phyloP scores from a whole-genome alignment of 2,113 vertebrate genomes.

The Tachysurus fulvidraco region DNA sequence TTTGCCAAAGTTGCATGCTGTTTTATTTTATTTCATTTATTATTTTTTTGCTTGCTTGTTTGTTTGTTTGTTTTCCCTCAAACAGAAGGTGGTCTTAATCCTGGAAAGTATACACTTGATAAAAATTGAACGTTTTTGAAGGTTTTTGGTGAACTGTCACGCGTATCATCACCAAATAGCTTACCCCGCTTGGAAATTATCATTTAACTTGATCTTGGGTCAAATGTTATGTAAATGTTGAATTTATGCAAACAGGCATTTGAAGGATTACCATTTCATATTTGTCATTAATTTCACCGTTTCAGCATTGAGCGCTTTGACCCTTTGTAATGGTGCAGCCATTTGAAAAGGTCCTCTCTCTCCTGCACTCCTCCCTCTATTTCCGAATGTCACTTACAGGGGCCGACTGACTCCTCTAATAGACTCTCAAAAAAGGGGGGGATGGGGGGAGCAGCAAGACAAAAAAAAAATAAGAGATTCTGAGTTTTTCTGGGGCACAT shows the following conservation, averaged over 20 bases:
- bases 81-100: neutral
- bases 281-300: slow-evolving; percentile 33
- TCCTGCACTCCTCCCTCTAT: slow-evolving; percentile 21
- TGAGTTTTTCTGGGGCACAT: slow-evolving; percentile 42
- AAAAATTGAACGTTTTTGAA: neutral
- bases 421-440: slow-evolving; percentile 47
- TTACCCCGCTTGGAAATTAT: neutral
- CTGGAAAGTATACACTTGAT: neutral
- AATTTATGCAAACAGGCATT: neutral
- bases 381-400: slow-evolving; percentile 31
- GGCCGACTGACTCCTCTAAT: slow-evolving; percentile 52
- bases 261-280: neutral
- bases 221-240: slow-evolving; percentile 24
- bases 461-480: slow-evolving; percentile 13
- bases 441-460: slow-evolving; percentile 7
- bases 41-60: neutral
- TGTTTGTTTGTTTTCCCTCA: neutral
- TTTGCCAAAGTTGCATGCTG: neutral
- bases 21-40: too few species aligned
- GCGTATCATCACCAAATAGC: neutral
- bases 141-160: neutral
- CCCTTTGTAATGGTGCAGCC: slow-evolving; percentile 13
- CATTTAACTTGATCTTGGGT: neutral
- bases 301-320: slow-evolving; percentile 19
- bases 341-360: slow-evolving; percentile 8